These are phyloP conservation scores for Percopsis omiscomaycus DNA, from an alignment of 2,797 vertebrate species.

Conservation along the genomic window DNA sequence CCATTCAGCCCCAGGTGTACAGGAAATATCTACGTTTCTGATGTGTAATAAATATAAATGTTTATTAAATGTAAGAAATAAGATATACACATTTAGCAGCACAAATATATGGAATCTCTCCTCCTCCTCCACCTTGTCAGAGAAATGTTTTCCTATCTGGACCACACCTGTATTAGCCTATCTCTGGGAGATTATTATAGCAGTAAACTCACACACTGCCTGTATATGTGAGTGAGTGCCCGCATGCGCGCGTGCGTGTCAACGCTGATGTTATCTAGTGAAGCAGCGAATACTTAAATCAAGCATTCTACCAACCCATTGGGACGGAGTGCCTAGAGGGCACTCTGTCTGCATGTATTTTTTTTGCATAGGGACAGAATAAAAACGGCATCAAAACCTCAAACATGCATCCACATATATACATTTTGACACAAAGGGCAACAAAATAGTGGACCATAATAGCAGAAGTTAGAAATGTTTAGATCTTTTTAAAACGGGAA, in stretches of 20 bases:
- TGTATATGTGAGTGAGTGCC: conserved; percentile 2
- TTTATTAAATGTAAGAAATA: too few relatives aligned
- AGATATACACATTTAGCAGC: too few relatives aligned
- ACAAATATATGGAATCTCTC: neutral
- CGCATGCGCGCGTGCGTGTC: neutral
- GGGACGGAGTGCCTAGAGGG: too few relatives aligned
- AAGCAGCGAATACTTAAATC: too few relatives aligned
- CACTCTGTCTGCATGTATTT: too few relatives aligned
- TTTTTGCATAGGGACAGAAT: neutral
- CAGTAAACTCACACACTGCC: neutral
- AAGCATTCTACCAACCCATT: too few relatives aligned
- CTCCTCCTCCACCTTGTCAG: neutral
- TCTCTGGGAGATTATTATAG: neutral
- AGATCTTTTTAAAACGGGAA: too few relatives aligned
- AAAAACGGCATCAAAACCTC: neutral
- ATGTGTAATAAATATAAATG: too few relatives aligned
- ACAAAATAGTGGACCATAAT: too few relatives aligned
- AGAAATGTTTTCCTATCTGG: conserved; percentile 3
- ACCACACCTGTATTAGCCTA: conserved; percentile 24
- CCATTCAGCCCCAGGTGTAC: too few relatives aligned
- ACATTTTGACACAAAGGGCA: neutral
- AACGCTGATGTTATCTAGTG: neutral
- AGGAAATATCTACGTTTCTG: too few relatives aligned
- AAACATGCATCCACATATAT: neutral
- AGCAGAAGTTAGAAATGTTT: too few relatives aligned